phyloP scores from a whole-genome alignment of 1,140 invertebrate genomes.

The Frieseomelitta varia region DNA sequence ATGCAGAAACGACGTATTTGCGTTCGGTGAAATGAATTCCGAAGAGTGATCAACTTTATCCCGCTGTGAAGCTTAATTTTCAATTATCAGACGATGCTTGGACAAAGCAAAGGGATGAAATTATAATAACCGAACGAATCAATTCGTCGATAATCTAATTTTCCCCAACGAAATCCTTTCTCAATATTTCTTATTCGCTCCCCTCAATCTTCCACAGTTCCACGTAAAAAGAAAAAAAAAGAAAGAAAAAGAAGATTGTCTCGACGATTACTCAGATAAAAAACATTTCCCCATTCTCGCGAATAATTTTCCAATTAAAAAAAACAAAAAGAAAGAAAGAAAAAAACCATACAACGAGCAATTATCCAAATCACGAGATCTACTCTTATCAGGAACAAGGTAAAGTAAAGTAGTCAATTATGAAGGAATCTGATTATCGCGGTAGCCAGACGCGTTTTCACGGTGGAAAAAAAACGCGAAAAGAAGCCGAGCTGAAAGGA shows the following conservation, averaged over 20 bases:
- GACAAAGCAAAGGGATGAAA: slow-evolving; percentile 32
- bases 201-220: not conserved
- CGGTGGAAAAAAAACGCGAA: not conserved
- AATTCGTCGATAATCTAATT: not conserved
- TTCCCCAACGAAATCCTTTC: not conserved
- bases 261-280: not conserved
- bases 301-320: not conserved
- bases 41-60: slow-evolving; percentile 6
- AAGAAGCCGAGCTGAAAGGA: too few species aligned
- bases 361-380: not conserved
- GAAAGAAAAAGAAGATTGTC: not conserved
- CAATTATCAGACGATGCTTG: slow-evolving; percentile 62
- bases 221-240: not conserved
- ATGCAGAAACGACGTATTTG: not conserved
- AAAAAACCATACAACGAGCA: not conserved
- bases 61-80: slow-evolving; percentile 61
- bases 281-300: not conserved
- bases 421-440: not conserved
- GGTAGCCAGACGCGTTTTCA: slow-evolving; percentile 8
- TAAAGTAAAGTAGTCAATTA: not conserved
- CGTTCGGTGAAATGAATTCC: slow-evolving; percentile 19
- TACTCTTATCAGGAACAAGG: not conserved
- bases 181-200: not conserved
- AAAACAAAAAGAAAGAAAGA: not conserved
- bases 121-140: slow-evolving; percentile 34